Percentiles rank a stretch among this genome's conserved stretches.
Conservation (phyloP, 2,797 vertebrate genomes). For the Sebastes nivosus region DNA sequence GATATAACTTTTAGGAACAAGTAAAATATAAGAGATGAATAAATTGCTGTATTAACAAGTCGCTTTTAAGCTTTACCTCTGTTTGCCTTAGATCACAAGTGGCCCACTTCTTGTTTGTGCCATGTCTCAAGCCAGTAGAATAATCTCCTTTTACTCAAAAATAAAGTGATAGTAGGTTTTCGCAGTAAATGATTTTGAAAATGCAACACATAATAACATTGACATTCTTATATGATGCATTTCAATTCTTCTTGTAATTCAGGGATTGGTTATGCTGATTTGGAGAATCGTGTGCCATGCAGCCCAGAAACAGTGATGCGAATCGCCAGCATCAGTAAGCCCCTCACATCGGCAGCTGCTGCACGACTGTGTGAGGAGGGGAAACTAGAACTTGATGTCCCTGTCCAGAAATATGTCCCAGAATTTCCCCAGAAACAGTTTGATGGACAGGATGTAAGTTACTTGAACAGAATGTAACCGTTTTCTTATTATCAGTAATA, state of each 20-base stretch:
- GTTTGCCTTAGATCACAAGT: background rate
- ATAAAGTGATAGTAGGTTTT: background rate
- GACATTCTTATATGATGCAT: background rate
- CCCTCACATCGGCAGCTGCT: conserved; percentile 91
- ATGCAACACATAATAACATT: background rate
- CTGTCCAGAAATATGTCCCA: conserved; percentile 94
- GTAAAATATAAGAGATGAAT: background rate
- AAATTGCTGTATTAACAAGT: background rate
- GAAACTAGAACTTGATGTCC: conserved; percentile 91
- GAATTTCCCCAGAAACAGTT: conserved; percentile 96
- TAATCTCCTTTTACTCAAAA: background rate
- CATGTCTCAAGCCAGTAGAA: background rate
- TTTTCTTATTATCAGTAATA: background rate
- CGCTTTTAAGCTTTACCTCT: background rate
- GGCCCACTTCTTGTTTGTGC: background rate
- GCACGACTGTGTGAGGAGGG: conserved; percentile 93
- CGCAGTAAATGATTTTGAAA: background rate
- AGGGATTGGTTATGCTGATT: conserved; percentile 94
- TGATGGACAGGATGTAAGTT: conserved; percentile 90
- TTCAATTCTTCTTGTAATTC: conserved; percentile 4
- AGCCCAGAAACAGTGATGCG: conserved; percentile 91
- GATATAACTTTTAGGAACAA: too few relatives aligned
- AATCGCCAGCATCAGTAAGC: conserved; percentile 97
- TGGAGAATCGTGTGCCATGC: conserved; percentile 94
- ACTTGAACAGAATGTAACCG: background rate